Evolutionary conservation across 2,113 vertebrate species (phyloP).

Genomic region (Tringa solitaria): DNA sequence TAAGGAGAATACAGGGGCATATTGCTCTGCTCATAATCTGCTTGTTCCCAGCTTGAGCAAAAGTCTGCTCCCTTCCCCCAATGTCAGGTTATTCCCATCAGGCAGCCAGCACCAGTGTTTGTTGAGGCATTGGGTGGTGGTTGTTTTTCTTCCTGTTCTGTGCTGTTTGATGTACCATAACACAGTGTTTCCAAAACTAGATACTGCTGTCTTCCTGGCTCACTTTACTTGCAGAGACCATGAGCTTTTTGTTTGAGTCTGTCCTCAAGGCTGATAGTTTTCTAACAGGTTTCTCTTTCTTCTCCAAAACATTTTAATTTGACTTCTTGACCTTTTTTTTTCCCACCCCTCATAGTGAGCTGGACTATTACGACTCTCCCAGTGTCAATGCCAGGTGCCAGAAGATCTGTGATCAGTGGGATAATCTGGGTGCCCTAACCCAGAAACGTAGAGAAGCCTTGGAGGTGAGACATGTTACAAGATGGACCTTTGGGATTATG

Average conservation of each 20-base stretch:
- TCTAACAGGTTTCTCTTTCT: background rate
- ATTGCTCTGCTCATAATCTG: background rate
- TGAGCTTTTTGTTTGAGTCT: background rate
- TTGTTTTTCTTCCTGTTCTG: constrained; percentile 8
- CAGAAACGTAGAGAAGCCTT: constrained; percentile 95
- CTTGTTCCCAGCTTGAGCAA: background rate
- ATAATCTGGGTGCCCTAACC: constrained; percentile 88
- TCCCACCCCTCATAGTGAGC: constrained; percentile 78
- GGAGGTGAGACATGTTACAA: constrained; percentile 79
- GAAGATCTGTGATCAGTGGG: constrained; percentile 98
- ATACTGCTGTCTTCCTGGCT: background rate
- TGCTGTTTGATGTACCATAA: background rate
- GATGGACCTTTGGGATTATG: background rate
- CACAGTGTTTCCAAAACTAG: background rate
- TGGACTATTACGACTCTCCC: constrained; percentile 98
- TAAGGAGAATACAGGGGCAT: background rate
- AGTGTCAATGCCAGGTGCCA: constrained; percentile 97
- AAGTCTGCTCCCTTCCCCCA: background rate
- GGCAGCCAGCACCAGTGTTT: background rate
- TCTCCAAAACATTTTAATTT: background rate
- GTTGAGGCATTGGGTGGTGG: background rate
- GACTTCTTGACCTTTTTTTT: background rate
- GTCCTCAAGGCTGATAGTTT: background rate
- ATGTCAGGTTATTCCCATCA: background rate
- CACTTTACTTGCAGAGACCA: background rate